phyloP scores from a whole-genome alignment of 2,797 vertebrate species.

The Fratercula arctica region DNA sequence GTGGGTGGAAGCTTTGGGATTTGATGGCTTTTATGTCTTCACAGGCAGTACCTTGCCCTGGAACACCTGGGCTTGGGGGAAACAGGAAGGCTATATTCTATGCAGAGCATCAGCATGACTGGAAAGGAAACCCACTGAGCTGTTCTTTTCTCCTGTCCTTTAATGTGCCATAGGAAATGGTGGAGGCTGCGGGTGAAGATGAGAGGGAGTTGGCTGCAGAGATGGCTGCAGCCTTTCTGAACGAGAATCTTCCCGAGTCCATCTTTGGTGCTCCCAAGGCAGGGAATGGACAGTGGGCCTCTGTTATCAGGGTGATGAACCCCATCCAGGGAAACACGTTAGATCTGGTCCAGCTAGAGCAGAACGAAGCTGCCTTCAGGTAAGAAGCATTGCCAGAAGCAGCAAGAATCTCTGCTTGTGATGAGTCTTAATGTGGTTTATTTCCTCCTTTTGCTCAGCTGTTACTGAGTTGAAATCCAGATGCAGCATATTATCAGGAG shows the following conservation, averaged over 20 bases:
- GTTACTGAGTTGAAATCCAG: not conserved
- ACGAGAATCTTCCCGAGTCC: slow-evolving; percentile 96
- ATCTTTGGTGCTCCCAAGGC: slow-evolving; percentile 98
- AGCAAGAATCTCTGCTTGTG: not conserved
- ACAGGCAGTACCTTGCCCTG: not conserved
- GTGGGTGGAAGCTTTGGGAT: not conserved
- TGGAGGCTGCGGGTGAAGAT: slow-evolving; percentile 97
- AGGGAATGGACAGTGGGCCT: slow-evolving; percentile 97
- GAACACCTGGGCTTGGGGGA: not conserved
- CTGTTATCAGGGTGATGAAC: slow-evolving; percentile 93
- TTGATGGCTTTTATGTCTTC: not conserved
- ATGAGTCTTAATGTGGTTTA: not conserved
- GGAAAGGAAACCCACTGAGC: not conserved
- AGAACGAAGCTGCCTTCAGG: slow-evolving; percentile 99
- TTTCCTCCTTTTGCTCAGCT: not conserved
- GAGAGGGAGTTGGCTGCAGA: slow-evolving; percentile 96
- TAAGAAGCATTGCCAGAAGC: slow-evolving; percentile 61
- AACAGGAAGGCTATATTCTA: not conserved
- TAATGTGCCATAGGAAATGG: slow-evolving; percentile 88
- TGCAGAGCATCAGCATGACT: not conserved
- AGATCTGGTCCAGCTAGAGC: slow-evolving; percentile 95
- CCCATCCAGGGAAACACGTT: slow-evolving; percentile 94
- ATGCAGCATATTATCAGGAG: not conserved
- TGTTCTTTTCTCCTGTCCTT: not conserved
- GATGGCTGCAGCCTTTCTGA: slow-evolving; percentile 98